These are phyloP conservation scores for Aegypius monachus DNA, from an alignment of 2,113 vertebrate genomes.

Conservation along the genomic window DNA sequence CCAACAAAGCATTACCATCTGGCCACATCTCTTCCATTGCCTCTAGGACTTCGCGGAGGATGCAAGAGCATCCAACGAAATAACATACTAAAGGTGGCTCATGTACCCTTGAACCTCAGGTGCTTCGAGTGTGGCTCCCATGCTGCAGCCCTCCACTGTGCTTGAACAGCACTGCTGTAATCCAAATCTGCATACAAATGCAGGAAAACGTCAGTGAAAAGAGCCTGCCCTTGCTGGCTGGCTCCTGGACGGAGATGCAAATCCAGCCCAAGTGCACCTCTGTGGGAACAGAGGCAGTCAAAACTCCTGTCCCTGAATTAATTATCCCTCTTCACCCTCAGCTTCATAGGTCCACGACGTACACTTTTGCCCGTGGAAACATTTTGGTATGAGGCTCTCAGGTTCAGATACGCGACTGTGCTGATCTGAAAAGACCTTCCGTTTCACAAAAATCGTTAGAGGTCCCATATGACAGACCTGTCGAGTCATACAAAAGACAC, in stretches of 20 bases:
- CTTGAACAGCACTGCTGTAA: neutral
- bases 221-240: neutral
- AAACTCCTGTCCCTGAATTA: neutral
- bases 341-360: neutral
- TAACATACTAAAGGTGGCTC: neutral
- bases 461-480: too few species aligned
- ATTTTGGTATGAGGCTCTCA: neutral
- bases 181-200: neutral
- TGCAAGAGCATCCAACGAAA: neutral
- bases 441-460: neutral
- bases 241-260: neutral
- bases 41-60: neutral
- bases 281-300: neutral
- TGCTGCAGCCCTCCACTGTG: neutral
- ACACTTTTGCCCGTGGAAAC: neutral
- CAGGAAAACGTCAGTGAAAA: neutral
- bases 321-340: neutral
- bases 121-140: neutral
- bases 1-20: neutral
- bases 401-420: neutral
- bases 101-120: neutral
- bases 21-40: neutral
- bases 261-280: neutral
- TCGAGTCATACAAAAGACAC: fast-evolving
- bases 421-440: neutral